Evolutionary conservation across 2,888 invertebrate genomes (phyloP), one percentile per base, ranked within the genome.

Genomic region (Hirtodrosophila trivittata): DNA sequence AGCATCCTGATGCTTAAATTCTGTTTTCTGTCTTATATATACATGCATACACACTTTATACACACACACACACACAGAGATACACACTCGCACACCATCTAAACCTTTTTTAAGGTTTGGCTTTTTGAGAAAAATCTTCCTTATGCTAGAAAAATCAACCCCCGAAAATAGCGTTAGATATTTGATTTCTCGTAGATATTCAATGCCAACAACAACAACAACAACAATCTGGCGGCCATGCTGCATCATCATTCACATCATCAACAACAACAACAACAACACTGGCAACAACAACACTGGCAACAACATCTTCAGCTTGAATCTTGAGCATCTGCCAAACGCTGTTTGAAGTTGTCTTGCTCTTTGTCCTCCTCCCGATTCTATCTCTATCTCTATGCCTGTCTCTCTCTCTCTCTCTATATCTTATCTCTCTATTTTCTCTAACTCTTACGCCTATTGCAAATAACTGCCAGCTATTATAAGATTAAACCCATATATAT

Each of bases 1-100:
- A 80, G 82, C 83, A 82, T 76, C 86, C 80, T 83, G 72, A 78
- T 86, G 74, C 72, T 72, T 75, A 65, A 64, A 47, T 51, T 32
- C 18, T 68, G 64, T 68, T 68, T 81, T 68, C 63, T 60, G 58
- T 63, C 57, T 39, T 60, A 30, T 14, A 63, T 43, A 60, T 42
- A 75, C 52, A 66, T 43, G 45, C 45, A 49, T 51, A 64, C 64
- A 56, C 49, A 49, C 51, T n/a, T n/a, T n/a, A n/a, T n/a, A 47
- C 41, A 49, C 50, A 33, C 32, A 38, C 51, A 32, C 46, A 43
- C 18, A 46, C 16, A 32, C 38, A 35, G 14, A 13, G 13, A 14
- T 8, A 16, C 38, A 32, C 18, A 13, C 18, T 12, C 7, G 13
- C 12, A 32, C 38, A 32, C 38, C 39, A 13, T 66, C 41, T 62